These are phyloP conservation scores for Porites divaricata DNA, from an alignment of 92 coral and sea anemone species.

Conservation along the genomic window DNA sequence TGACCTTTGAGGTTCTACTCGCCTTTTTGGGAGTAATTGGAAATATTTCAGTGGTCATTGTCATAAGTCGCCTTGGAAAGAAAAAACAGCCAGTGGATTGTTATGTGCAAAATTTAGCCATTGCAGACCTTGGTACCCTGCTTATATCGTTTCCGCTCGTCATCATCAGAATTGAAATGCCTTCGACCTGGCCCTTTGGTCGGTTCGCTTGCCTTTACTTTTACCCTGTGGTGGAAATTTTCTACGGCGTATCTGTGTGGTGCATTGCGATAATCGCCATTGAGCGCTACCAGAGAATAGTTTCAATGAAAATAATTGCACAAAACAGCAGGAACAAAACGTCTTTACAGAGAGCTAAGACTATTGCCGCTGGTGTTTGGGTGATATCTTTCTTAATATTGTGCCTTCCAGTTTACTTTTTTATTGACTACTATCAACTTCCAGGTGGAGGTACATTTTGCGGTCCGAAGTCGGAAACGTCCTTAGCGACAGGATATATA, in stretches of 20 bases:
- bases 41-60: slow-evolving; percentile 36
- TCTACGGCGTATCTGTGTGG: slow-evolving; percentile 60
- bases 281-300: slow-evolving; percentile 45
- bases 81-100: slow-evolving; percentile 38
- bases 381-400: slow-evolving; percentile 10
- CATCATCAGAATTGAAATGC: not conserved
- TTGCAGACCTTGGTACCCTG: slow-evolving; percentile 57
- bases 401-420: slow-evolving; percentile 26
- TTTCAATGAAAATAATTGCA: not conserved
- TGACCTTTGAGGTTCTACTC: slow-evolving; percentile 11
- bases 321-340: not conserved
- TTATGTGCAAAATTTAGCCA: slow-evolving; percentile 53
- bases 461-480: not conserved
- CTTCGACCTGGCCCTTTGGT: slow-evolving; percentile 30
- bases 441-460: not conserved
- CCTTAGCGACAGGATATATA: not conserved
- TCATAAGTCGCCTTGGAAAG: slow-evolving; percentile 33
- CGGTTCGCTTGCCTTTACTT: slow-evolving; percentile 43
- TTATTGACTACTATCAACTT: not conserved
- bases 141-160: slow-evolving; percentile 32
- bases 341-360: not conserved
- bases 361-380: slow-evolving; percentile 5
- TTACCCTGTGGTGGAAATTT: slow-evolving; percentile 35
- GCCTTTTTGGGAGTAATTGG: slow-evolving; percentile 60
- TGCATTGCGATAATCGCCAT: slow-evolving; percentile 53